These are phyloP conservation scores for Thera britannica DNA, from an alignment of 2,888 invertebrate species.

Conservation along the genomic window DNA sequence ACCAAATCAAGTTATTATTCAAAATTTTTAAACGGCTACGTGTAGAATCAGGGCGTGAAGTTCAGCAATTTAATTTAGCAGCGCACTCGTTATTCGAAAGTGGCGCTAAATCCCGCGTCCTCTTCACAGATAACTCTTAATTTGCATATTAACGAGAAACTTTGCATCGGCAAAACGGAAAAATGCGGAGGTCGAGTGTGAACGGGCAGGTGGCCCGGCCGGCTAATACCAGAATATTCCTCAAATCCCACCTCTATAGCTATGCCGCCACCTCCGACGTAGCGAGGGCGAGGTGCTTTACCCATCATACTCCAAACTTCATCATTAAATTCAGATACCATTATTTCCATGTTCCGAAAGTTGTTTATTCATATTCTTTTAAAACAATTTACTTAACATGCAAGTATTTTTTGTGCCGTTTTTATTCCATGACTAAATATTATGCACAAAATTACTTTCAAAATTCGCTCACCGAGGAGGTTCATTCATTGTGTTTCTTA, in stretches of 20 bases:
- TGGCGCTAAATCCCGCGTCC: slow-evolving; percentile 71
- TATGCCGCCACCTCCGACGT: not conserved
- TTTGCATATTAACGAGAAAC: slow-evolving; percentile 84
- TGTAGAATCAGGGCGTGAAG: slow-evolving; percentile 68
- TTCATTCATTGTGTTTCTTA: slow-evolving; percentile 22
- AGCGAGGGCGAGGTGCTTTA: not conserved
- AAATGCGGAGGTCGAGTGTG: slow-evolving; percentile 74
- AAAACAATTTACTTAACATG: slow-evolving; percentile 5
- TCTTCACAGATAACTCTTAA: slow-evolving; percentile 77
- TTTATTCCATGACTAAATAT: not conserved
- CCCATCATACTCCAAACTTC: slow-evolving; percentile 13
- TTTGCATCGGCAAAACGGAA: slow-evolving; percentile 78
- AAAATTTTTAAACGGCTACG: slow-evolving; percentile 71
- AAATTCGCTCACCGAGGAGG: not conserved
- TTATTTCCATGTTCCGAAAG: slow-evolving; percentile 6
- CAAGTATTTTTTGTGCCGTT: not conserved
- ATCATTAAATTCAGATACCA: slow-evolving; percentile 14
- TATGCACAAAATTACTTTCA: slow-evolving; percentile 1
- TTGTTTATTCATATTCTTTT: slow-evolving; percentile 4
- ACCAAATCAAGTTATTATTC: slow-evolving; percentile 69
- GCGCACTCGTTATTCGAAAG: slow-evolving; percentile 66
- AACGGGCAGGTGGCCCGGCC: slow-evolving; percentile 70
- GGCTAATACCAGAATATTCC: slow-evolving; percentile 67
- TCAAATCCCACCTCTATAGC: slow-evolving; percentile 52
- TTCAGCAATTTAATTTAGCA: slow-evolving; percentile 67